Conservation (phyloP, 2,888 invertebrate species). For the Ditula angustiorana region DNA sequence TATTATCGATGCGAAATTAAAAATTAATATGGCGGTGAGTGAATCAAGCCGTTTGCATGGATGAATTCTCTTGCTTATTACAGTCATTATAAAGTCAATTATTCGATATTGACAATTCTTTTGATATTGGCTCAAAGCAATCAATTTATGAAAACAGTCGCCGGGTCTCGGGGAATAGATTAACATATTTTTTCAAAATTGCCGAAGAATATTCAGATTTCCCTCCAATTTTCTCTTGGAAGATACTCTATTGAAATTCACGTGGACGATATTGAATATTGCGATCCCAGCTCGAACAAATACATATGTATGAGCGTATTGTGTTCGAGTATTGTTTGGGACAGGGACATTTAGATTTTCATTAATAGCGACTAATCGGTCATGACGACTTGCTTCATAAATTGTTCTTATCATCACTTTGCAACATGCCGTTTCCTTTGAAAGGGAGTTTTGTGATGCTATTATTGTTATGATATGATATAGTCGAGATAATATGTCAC, state of each 20-base stretch:
- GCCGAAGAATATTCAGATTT: conserved; percentile 78
- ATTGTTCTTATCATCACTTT: neutral
- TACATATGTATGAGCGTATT: conserved; percentile 64
- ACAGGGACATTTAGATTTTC: conserved; percentile 14
- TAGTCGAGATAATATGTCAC: neutral
- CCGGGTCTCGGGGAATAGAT: conserved; percentile 69
- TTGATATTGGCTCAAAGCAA: conserved; percentile 72
- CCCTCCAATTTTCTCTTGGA: conserved; percentile 74
- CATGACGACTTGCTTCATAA: neutral
- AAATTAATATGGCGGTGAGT: conserved; percentile 5
- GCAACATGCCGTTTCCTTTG: neutral
- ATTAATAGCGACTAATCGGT: conserved; percentile 10
- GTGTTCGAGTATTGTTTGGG: conserved; percentile 31
- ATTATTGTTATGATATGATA: neutral
- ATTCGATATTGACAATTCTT: conserved; percentile 67
- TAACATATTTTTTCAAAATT: conserved; percentile 77
- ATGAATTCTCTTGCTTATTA: conserved; percentile 5
- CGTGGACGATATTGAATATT: conserved; percentile 76
- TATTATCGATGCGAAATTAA: conserved; percentile 8
- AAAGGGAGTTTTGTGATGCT: neutral
- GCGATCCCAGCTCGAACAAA: conserved; percentile 58
- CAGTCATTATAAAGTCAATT: conserved; percentile 53
- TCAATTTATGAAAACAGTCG: conserved; percentile 79
- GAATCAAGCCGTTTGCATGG: conserved; percentile 8
- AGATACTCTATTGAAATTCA: conserved; percentile 75